A percentile compares a stretch with the other conserved stretches of the same genome.
phyloP scores from a whole-genome alignment of 2,797 vertebrate genomes.

The Spizella passerina region DNA sequence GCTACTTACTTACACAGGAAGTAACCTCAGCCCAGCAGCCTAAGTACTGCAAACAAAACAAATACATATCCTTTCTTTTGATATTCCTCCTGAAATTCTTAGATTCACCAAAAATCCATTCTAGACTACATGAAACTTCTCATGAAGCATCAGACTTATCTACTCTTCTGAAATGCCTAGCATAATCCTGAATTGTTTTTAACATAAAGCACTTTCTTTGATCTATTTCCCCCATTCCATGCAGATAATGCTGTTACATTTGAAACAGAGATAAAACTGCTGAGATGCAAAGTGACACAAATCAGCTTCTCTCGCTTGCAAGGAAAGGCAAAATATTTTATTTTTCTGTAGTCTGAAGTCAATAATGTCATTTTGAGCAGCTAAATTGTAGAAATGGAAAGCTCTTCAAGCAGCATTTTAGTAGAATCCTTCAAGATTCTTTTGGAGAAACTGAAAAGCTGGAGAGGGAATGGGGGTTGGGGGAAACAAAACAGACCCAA shows the following conservation, averaged over 20 bases:
- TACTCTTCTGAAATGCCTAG: neutral
- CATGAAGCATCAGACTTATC: neutral
- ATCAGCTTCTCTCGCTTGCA: neutral
- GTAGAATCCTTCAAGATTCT: neutral
- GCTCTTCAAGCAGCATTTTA: neutral
- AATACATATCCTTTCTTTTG: neutral
- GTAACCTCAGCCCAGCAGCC: neutral
- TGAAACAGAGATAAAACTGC: neutral
- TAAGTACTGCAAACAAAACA: neutral
- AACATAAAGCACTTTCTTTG: neutral
- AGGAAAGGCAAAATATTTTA: neutral
- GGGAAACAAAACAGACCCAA: neutral
- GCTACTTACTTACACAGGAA: neutral
- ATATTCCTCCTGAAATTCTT: neutral
- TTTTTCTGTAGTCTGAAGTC: neutral
- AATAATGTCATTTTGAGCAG: neutral
- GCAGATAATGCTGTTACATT: neutral
- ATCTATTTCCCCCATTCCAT: too few species aligned
- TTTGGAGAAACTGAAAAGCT: neutral
- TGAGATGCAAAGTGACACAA: neutral
- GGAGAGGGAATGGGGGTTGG: neutral
- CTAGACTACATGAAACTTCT: neutral
- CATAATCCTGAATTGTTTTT: neutral
- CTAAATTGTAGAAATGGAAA: neutral
- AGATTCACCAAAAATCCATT: neutral